phyloP scores from a whole-genome alignment of 1,140 invertebrate genomes.

The Aleiodes sp. region DNA sequence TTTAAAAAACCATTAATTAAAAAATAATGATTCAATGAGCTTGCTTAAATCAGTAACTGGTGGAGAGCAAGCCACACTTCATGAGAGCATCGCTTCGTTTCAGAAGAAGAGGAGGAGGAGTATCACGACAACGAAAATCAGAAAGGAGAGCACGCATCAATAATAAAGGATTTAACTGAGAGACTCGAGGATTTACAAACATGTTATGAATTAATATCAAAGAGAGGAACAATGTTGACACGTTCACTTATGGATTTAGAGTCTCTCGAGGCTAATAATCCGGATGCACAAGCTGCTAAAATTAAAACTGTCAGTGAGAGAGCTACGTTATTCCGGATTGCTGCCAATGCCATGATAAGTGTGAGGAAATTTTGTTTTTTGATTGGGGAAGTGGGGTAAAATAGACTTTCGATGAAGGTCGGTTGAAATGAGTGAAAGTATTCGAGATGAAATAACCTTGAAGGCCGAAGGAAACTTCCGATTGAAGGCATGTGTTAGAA shows the following conservation, averaged over 20 bases:
- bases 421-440: too few species aligned
- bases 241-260: conserved; percentile 87
- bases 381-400: too few species aligned
- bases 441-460: too few species aligned
- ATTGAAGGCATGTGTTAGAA: too few species aligned
- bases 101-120: conserved; percentile 87
- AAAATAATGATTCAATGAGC: not conserved
- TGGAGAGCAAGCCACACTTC: conserved; percentile 17
- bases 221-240: conserved; percentile 86
- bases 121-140: conserved; percentile 65
- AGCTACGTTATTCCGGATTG: conserved; percentile 92
- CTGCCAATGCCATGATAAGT: conserved; percentile 95
- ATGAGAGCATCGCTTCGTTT: conserved; percentile 48
- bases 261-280: conserved; percentile 69
- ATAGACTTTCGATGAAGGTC: too few species aligned
- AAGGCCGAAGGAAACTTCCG: too few species aligned
- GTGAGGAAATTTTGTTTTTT: conserved; percentile 69
- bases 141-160: conserved; percentile 62
- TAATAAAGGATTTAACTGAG: conserved; percentile 71
- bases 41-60: not conserved
- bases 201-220: conserved; percentile 89
- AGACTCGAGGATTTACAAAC: conserved; percentile 88
- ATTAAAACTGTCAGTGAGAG: conserved; percentile 87
- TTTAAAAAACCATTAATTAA: not conserved
- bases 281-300: conserved; percentile 66